These are phyloP conservation scores for Pherbina coryleti DNA, from an alignment of 2,888 invertebrate species.

Conservation along the genomic window DNA sequence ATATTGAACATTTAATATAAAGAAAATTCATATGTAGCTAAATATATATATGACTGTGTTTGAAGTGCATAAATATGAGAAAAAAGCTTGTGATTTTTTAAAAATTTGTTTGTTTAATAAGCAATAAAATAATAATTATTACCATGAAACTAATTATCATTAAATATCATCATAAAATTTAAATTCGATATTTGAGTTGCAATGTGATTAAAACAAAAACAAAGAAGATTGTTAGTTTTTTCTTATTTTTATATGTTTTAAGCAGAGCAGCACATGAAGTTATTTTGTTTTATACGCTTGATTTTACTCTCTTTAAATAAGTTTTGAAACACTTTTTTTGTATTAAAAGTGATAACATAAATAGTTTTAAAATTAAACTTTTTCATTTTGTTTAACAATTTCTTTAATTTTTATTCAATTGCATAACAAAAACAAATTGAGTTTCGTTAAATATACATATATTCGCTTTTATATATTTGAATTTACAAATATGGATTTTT, in stretches of 20 bases:
- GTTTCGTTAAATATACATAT: neutral
- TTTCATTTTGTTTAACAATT: neutral
- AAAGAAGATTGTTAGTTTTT: neutral
- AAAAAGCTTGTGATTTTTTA: neutral
- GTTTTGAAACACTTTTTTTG: neutral
- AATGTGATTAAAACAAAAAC: neutral
- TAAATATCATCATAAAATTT: neutral
- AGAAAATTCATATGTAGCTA: neutral
- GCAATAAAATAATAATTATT: neutral
- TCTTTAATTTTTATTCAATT: neutral
- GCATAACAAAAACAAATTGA: neutral
- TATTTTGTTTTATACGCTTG: neutral
- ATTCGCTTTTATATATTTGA: neutral
- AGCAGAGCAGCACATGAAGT: neutral
- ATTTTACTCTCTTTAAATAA: too few species aligned
- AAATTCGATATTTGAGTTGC: slow-evolving; percentile 19
- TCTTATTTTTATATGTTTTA: neutral
- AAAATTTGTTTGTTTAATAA: neutral
- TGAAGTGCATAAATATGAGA: neutral
- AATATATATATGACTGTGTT: neutral
- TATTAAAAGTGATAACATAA: neutral
- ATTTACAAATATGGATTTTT: neutral
- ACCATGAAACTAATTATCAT: slow-evolving; percentile 8
- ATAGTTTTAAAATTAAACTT: neutral
- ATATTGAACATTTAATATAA: neutral